Evolutionary conservation across 35 echinoderm and acorn worm species (phyloP).

Genomic region (Anneissia japonica): DNA sequence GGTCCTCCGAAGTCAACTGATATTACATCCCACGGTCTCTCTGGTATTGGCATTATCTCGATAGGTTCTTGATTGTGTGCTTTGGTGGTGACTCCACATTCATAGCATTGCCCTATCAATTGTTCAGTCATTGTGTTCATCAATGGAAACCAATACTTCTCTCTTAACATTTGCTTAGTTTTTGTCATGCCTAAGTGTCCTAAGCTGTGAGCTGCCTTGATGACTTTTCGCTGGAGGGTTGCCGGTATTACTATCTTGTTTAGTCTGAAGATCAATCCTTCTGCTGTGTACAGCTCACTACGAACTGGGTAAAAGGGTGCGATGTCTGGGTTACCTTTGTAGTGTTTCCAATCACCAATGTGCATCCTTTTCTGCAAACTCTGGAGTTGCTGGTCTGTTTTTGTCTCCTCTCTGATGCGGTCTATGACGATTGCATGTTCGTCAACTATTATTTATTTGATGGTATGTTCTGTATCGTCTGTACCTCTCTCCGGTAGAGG

Average conservation of each 20-base stretch:
- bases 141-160: constrained; percentile 60
- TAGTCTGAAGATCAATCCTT: constrained; percentile 39
- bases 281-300: constrained; percentile 36
- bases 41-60: constrained; percentile 42
- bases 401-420: constrained; percentile 29
- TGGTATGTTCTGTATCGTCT: constrained; percentile 41
- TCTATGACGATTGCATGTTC: constrained; percentile 42
- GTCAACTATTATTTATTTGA: constrained; percentile 32
- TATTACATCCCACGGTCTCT: constrained; percentile 47
- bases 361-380: constrained; percentile 21
- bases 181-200: constrained; percentile 58
- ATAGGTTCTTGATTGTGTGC: too few relatives aligned
- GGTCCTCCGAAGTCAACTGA: constrained; percentile 60
- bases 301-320: constrained; percentile 30
- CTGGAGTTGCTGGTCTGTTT: constrained; percentile 22
- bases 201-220: constrained; percentile 43
- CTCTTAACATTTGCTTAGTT: constrained; percentile 56
- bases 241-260: constrained; percentile 29
- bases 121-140: constrained; percentile 42
- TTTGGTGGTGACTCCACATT: too few relatives aligned
- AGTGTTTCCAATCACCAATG: constrained; percentile 31
- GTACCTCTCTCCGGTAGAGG: constrained; percentile 31
- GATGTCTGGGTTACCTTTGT: constrained; percentile 50
- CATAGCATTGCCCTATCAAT: constrained; percentile 47
- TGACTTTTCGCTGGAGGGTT: constrained; percentile 39